Evolutionary conservation across 2,888 invertebrate genomes (phyloP).

Genomic region (Tenthredo distinguenda): DNA sequence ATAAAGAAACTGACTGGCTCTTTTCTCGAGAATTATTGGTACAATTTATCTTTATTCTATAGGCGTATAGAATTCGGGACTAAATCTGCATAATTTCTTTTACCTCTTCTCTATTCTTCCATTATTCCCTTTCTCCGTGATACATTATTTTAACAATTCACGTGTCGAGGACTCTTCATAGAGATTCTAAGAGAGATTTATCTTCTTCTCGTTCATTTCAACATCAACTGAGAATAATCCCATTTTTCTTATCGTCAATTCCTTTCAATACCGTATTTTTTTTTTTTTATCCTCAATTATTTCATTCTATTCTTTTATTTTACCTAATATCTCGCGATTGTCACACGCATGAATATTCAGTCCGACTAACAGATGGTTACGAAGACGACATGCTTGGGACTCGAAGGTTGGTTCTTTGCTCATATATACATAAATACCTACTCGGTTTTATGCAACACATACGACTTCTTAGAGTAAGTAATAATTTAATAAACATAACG

Average conservation of each 20-base stretch:
- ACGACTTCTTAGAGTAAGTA: neutral
- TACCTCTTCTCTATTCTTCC: neutral
- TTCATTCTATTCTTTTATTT: neutral
- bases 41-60: neutral
- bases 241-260: neutral
- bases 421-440: neutral
- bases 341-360: slow-evolving; percentile 36
- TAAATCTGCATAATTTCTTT: neutral
- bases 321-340: neutral
- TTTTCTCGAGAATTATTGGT: neutral
- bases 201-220: neutral
- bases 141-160: neutral
- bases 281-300: neutral
- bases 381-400: slow-evolving; percentile 11
- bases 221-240: neutral
- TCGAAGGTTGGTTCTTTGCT: slow-evolving; percentile 34
- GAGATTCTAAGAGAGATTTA: neutral
- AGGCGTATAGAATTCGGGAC: neutral
- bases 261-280: no score
- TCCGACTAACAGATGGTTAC: slow-evolving; percentile 26
- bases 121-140: neutral
- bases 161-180: neutral
- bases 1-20: neutral
- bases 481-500: neutral
- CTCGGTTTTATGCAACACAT: slow-evolving; percentile 26